Conservation (phyloP, 2,797 vertebrate genomes). For the Microchirus variegatus region DNA sequence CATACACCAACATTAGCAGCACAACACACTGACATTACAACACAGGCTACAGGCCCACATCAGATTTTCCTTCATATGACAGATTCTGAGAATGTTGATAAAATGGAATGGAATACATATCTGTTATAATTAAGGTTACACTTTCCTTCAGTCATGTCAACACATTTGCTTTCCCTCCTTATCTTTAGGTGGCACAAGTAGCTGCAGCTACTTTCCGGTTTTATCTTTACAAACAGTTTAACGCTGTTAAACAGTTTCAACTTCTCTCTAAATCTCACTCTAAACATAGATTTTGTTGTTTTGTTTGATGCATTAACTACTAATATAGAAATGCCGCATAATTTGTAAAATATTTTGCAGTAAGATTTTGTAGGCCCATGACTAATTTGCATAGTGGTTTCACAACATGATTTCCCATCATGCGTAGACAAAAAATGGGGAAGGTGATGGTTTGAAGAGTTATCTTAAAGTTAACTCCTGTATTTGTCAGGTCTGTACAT, state of each 20-base stretch:
- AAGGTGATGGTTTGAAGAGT: slow-evolving; percentile 22
- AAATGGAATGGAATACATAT: background rate
- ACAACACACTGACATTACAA: background rate
- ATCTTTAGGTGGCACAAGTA: slow-evolving; percentile 41
- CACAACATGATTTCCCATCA: slow-evolving; percentile 48
- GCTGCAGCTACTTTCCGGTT: slow-evolving; percentile 44
- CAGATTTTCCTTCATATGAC: background rate
- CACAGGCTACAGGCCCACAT: background rate
- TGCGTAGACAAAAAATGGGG: slow-evolving; percentile 47
- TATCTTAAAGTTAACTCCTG: background rate
- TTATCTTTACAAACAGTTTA: slow-evolving; percentile 31
- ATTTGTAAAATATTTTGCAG: slow-evolving; percentile 9
- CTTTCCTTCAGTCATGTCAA: background rate
- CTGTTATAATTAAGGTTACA: background rate
- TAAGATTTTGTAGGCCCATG: slow-evolving; percentile 5
- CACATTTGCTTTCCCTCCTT: slow-evolving; percentile 12
- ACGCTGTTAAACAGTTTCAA: slow-evolving; percentile 24
- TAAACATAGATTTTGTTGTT: too few relatives aligned
- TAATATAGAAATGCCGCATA: too few relatives aligned
- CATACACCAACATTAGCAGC: slow-evolving; percentile 16
- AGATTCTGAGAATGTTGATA: slow-evolving; percentile 1
- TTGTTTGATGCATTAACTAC: too few relatives aligned
- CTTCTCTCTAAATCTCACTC: slow-evolving; percentile 1
- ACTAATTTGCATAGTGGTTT: slow-evolving; percentile 59
- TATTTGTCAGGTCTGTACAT: background rate